Base-by-base conservation (phyloP, 2,888 invertebrate genomes). In the Amphipoea lucens region DNA sequence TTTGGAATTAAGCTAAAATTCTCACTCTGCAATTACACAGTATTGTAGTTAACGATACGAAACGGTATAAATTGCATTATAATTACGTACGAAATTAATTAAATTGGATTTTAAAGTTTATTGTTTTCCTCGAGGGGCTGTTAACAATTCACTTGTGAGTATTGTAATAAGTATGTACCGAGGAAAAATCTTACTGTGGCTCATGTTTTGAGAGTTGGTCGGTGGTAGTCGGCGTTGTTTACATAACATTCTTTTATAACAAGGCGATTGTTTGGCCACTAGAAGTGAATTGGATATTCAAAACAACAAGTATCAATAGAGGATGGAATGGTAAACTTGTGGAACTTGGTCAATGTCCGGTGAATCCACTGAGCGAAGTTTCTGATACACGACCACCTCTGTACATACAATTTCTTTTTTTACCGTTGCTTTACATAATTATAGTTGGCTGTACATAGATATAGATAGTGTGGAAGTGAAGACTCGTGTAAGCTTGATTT, bases 311-410 rank as follows among this genome's bases (percentile, higher is more conserved):
- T 89, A 86, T 90, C 88, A 90, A 87, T 87, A 87, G 88, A 88
- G 79, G 86, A 90, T 89, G 87, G 87, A 89, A 91, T 88, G 88
- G 90, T 91, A 91, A 92, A 91, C 89, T 90, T 90, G 86, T 92
- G 93, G 93, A 94, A 93, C 93, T 92, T 91, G 89, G 90, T 90
- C 91, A 92, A 95, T 95, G 95, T 95, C 95, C 95, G 95, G 94
- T 94, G 94, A 89, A 94, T 94, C 93, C 91, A 91, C 82, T 79
- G 79, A 83, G 71, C 89, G 87, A 80, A 89, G 90, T 91, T 90
- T 89, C 88, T 90, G 87, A 90, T 89, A 90, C 87, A 85, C 83
- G 86, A 85, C 80, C 76, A 87, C 78, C 88, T 86, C 68, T 62
- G 75, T 72, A 79, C 79, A 80, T 70, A 72, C 23, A 62, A 81